A percentile compares a stretch with the other conserved stretches of the same genome.
These are phyloP conservation scores for Dasysyrphus albostriatus DNA, from an alignment of 2,888 invertebrate species.

Conservation along the genomic window DNA sequence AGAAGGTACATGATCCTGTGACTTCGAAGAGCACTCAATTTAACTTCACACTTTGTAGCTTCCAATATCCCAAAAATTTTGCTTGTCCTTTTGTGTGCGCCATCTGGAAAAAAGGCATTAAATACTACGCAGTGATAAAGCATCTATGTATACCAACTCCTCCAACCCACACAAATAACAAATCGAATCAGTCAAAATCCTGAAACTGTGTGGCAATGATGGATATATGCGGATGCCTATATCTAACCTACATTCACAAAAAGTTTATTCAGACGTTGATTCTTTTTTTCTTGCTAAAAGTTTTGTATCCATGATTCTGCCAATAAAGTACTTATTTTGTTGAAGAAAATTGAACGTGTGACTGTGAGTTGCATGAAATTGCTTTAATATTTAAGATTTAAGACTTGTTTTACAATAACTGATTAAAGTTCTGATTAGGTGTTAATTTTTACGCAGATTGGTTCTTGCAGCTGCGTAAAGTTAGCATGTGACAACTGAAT, in stretches of 20 bases:
- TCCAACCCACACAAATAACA: conserved; percentile 5
- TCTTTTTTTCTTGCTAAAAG: not conserved
- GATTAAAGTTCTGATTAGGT: too few species aligned
- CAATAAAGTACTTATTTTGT: not conserved
- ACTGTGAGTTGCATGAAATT: not conserved
- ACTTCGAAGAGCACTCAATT: conserved; percentile 37
- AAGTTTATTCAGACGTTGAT: not conserved
- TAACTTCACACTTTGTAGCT: conserved; percentile 42
- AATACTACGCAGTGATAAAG: conserved; percentile 14
- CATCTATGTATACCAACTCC: conserved; percentile 34
- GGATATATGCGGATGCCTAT: not conserved
- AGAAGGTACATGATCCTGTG: conserved; percentile 39
- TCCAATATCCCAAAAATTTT: conserved; percentile 28
- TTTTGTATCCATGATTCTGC: too few species aligned
- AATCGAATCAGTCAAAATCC: conserved; percentile 41
- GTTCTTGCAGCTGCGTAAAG: too few species aligned
- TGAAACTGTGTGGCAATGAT: conserved; percentile 18
- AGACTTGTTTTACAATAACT: too few species aligned
- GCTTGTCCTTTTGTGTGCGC: conserved; percentile 5
- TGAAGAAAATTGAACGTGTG: not conserved
- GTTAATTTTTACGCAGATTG: too few species aligned
- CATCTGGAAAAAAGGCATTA: conserved; percentile 13
- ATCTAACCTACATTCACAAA: not conserved
- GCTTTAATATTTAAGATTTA: not conserved
- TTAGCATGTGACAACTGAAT: too few species aligned